Evolutionary conservation across 2,888 invertebrate genomes (phyloP).

Genomic region (Epinotia brunnichana): DNA sequence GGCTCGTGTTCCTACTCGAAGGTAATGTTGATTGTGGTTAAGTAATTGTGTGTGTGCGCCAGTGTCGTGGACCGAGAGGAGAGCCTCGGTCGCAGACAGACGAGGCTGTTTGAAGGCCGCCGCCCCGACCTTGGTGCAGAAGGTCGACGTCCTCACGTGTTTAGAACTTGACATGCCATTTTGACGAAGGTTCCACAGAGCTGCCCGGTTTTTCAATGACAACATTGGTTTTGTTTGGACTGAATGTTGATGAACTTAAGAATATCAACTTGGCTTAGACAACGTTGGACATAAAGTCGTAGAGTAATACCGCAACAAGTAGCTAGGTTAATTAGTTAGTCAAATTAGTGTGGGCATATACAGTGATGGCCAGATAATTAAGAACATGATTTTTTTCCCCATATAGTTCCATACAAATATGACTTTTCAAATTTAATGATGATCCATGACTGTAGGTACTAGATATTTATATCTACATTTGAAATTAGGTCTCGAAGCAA

Average conservation of each 20-base stretch:
- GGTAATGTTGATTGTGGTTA: slow-evolving; percentile 69
- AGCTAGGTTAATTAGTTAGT: slow-evolving; percentile 7
- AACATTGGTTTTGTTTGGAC: background rate
- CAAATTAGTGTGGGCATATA: background rate
- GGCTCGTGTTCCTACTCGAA: slow-evolving; percentile 73
- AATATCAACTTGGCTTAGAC: background rate
- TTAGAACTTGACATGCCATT: slow-evolving; percentile 68
- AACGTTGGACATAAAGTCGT: background rate
- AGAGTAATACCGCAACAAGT: background rate
- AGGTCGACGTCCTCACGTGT: slow-evolving; percentile 80
- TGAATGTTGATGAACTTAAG: background rate
- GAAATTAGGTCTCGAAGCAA: slow-evolving; percentile 1
- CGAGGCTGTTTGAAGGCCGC: slow-evolving; percentile 82
- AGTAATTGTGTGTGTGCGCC: slow-evolving; percentile 62
- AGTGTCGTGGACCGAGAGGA: slow-evolving; percentile 63
- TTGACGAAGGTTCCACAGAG: slow-evolving; percentile 45
- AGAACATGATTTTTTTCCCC: too few relatives aligned
- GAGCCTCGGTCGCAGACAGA: slow-evolving; percentile 67
- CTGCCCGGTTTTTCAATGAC: slow-evolving; percentile 1
- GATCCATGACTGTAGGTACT: too few relatives aligned
- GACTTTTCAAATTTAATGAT: too few relatives aligned
- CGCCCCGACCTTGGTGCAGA: slow-evolving; percentile 80
- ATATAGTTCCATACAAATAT: too few relatives aligned
- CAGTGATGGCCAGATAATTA: too few relatives aligned
- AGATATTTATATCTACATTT: background rate